phyloP scores from a whole-genome alignment of 1,140 invertebrate species.

The Hormaphis cornu region DNA sequence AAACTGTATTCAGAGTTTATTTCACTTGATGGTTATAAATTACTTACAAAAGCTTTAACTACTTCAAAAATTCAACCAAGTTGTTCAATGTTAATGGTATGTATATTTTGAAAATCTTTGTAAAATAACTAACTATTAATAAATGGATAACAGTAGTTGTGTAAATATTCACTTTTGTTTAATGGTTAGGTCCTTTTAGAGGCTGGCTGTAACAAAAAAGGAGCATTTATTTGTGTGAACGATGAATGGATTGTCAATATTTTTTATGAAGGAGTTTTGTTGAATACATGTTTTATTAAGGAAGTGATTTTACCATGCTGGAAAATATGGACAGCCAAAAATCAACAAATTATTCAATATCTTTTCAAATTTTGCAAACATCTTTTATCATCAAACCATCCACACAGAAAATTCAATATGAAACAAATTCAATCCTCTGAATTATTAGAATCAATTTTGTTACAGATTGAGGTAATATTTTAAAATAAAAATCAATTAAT shows the following conservation, averaged over 20 bases:
- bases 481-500: not conserved
- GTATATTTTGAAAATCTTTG: not conserved
- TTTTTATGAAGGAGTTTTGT: slow-evolving; percentile 24
- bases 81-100: slow-evolving; percentile 13
- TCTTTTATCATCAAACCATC: slow-evolving; percentile 15
- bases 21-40: slow-evolving; percentile 26
- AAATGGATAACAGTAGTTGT: not conserved
- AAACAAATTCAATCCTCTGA: slow-evolving; percentile 26
- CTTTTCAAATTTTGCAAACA: slow-evolving; percentile 30
- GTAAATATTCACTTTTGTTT: not conserved
- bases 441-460: slow-evolving; percentile 22
- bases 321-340: slow-evolving; percentile 17
- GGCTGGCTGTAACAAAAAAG: slow-evolving; percentile 27
- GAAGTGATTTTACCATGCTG: slow-evolving; percentile 18
- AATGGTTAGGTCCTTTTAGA: not conserved
- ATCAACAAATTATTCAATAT: slow-evolving; percentile 14
- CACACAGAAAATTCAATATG: slow-evolving; percentile 24
- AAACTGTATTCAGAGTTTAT: slow-evolving; percentile 31
- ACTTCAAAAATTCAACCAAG: slow-evolving; percentile 14
- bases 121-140: not conserved
- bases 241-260: slow-evolving; percentile 28
- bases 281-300: slow-evolving; percentile 19
- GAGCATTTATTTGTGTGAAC: slow-evolving; percentile 4
- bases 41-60: slow-evolving; percentile 24
- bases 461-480: slow-evolving; percentile 5